Evolutionary conservation across 2,888 invertebrate species (phyloP).

Genomic region (Nephrocerus scutellatus): DNA sequence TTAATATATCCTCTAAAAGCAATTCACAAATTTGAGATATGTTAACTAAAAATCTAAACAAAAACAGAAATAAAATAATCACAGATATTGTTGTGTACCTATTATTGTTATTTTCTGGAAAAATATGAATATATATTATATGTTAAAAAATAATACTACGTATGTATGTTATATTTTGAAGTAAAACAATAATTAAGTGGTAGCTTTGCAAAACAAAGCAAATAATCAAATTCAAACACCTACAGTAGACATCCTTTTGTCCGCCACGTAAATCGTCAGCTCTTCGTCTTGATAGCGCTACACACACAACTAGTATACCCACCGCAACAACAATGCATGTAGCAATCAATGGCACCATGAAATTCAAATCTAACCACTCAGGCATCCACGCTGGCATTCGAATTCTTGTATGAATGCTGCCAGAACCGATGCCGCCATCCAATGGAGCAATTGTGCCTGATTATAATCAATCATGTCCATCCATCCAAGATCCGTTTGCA

Average conservation of each 20-base stretch:
- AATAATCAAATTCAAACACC: slow-evolving; percentile 45
- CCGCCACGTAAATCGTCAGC: slow-evolving; percentile 74
- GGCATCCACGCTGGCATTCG: slow-evolving; percentile 68
- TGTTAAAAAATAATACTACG: background rate
- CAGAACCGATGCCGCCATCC: slow-evolving; percentile 50
- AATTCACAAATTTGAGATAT: too few relatives aligned
- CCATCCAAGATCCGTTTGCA: slow-evolving; percentile 7
- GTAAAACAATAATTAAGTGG: too few relatives aligned
- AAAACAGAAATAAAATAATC: too few relatives aligned
- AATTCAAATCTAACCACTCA: slow-evolving; percentile 82
- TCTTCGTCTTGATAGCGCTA: slow-evolving; percentile 76
- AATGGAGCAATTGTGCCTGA: slow-evolving; percentile 77
- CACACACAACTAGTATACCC: slow-evolving; percentile 84
- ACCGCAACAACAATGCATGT: slow-evolving; percentile 85
- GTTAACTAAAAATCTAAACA: too few relatives aligned
- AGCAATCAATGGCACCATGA: slow-evolving; percentile 83
- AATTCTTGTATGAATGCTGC: slow-evolving; percentile 50
- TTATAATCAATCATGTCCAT: slow-evolving; percentile 10
- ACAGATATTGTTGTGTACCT: background rate
- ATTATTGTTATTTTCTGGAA: background rate
- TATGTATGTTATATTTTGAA: too few relatives aligned
- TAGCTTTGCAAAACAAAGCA: slow-evolving; percentile 3
- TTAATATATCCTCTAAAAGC: too few relatives aligned
- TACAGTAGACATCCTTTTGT: slow-evolving; percentile 69
- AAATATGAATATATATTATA: background rate